Percentiles rank a stretch among this genome's conserved stretches.
Conservation (phyloP, 2,113 vertebrate genomes). For the Danionella cerebrum region DNA sequence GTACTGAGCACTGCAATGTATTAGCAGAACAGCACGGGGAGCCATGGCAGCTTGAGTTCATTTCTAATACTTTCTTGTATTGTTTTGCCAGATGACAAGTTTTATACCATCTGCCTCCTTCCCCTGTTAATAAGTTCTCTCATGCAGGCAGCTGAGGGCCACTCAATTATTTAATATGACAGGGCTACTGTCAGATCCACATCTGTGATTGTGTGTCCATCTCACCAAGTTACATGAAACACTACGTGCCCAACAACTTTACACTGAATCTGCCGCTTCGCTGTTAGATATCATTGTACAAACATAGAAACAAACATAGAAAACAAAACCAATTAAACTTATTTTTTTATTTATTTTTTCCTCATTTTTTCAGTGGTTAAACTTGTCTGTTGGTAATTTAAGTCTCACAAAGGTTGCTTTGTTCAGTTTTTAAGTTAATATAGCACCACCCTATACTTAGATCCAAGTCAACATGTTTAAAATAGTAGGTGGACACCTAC, state of each 20-base stretch:
- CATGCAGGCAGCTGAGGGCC: conserved; percentile 37
- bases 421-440: no score
- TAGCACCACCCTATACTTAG: no score
- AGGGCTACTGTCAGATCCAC: conserved; percentile 42
- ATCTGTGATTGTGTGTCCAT: background rate
- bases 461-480: no score
- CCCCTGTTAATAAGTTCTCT: conserved; percentile 33
- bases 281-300: no score
- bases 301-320: no score
- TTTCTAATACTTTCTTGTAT: conserved; percentile 21
- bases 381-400: no score
- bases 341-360: no score
- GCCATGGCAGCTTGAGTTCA: conserved; percentile 18
- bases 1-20: conserved; percentile 1
- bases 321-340: no score
- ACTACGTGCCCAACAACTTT: background rate
- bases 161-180: conserved; percentile 62
- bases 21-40: background rate
- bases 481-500: no score
- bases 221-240: background rate
- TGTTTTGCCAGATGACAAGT: conserved; percentile 53
- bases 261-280: no score
- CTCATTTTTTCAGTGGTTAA: no score
- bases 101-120: conserved; percentile 41
- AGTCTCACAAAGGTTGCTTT: no score